Conservation (phyloP, 2,797 vertebrate species). For the Cephalopachus bancanus region DNA sequence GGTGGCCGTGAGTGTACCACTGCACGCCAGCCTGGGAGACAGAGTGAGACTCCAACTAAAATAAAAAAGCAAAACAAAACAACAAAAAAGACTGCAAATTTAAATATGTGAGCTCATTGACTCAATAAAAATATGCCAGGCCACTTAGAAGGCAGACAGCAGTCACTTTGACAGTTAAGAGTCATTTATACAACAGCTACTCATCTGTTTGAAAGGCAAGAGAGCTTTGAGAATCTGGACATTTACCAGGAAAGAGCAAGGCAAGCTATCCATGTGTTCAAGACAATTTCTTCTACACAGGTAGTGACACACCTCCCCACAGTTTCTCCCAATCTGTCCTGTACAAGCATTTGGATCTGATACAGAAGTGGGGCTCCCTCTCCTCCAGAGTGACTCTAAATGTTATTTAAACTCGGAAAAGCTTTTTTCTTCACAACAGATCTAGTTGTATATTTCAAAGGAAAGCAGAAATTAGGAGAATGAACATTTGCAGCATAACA, state of each 20-base stretch:
- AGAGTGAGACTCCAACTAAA: too few species aligned
- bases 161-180: constrained; percentile 21
- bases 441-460: background rate
- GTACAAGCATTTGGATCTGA: constrained; percentile 24
- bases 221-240: constrained; percentile 15
- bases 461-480: constrained; percentile 39
- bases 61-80: too few species aligned
- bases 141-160: background rate
- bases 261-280: background rate
- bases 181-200: background rate
- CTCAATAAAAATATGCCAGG: background rate
- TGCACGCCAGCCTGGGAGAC: too few species aligned
- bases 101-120: constrained; percentile 6
- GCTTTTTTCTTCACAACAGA: background rate
- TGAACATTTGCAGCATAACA: background rate
- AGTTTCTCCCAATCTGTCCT: constrained; percentile 19
- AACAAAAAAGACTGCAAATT: background rate
- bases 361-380: background rate
- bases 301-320: background rate
- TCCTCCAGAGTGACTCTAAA: background rate
- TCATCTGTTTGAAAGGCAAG: background rate
- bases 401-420: constrained; percentile 6
- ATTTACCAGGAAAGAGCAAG: background rate
- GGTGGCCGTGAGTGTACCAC: too few species aligned
- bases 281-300: background rate